A percentile compares a stretch with the other conserved stretches of the same genome.
phyloP scores from a whole-genome alignment of 1,140 invertebrate genomes.

The Popillia japonica region DNA sequence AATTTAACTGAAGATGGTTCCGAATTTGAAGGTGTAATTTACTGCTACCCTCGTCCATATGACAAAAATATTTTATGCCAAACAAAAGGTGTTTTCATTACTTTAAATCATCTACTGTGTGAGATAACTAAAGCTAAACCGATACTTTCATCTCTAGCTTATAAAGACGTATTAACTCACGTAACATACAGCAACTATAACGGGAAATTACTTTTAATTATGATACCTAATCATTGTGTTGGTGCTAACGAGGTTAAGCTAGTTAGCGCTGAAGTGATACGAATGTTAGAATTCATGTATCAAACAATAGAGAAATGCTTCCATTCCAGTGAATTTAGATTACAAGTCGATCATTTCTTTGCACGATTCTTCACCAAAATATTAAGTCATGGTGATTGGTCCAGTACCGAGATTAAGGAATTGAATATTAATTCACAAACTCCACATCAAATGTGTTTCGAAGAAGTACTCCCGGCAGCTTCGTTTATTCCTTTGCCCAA shows the following conservation, averaged over 20 bases:
- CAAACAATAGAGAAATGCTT: slow-evolving; percentile 65
- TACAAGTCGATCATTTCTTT: slow-evolving; percentile 66
- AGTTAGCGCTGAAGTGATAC: slow-evolving; percentile 62
- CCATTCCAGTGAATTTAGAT: slow-evolving; percentile 56
- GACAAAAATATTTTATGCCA: slow-evolving; percentile 68
- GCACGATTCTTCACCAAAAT: slow-evolving; percentile 64
- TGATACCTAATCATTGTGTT: slow-evolving; percentile 63
- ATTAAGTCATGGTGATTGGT: slow-evolving; percentile 52
- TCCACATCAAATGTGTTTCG: slow-evolving; percentile 50
- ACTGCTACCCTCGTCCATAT: slow-evolving; percentile 71
- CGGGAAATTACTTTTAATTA: slow-evolving; percentile 66
- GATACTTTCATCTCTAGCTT: slow-evolving; percentile 64
- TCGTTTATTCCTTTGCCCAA: slow-evolving; percentile 72
- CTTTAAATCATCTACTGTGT: slow-evolving; percentile 72
- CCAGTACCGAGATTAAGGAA: slow-evolving; percentile 48
- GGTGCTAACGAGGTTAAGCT: slow-evolving; percentile 62
- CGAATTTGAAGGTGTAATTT: slow-evolving; percentile 72
- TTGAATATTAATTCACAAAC: background rate
- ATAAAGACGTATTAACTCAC: slow-evolving; percentile 65
- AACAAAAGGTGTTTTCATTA: slow-evolving; percentile 72
- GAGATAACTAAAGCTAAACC: slow-evolving; percentile 68
- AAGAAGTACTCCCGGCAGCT: slow-evolving; percentile 61
- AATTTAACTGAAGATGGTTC: slow-evolving; percentile 68
- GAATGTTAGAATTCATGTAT: slow-evolving; percentile 64
- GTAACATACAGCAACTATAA: slow-evolving; percentile 65